phyloP scores from a whole-genome alignment of 2,888 invertebrate genomes.

The Leptinotarsa peninsularis region DNA sequence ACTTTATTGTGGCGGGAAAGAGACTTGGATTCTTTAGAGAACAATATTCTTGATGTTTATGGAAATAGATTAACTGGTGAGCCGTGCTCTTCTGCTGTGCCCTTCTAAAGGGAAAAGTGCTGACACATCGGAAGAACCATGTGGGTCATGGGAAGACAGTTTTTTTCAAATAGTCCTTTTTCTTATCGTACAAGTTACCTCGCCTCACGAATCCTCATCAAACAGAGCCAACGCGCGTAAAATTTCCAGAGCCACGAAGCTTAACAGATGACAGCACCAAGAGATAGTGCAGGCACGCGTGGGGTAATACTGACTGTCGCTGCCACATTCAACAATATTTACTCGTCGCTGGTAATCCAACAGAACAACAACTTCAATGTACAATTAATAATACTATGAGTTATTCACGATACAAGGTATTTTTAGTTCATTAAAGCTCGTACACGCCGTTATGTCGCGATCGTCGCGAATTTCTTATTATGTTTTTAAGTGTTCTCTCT shows the following conservation, averaged over 20 bases:
- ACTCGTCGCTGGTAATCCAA: slow-evolving; percentile 59
- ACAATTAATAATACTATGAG: slow-evolving; percentile 64
- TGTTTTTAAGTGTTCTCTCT: slow-evolving; percentile 25
- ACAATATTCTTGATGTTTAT: too few species aligned
- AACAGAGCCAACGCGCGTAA: slow-evolving; percentile 13
- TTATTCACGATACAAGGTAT: slow-evolving; percentile 62
- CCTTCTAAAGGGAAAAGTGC: too few species aligned
- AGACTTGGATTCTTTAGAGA: too few species aligned
- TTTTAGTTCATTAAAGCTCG: slow-evolving; percentile 65
- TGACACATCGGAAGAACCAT: too few species aligned
- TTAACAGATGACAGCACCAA: slow-evolving; percentile 59
- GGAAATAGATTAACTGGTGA: too few species aligned
- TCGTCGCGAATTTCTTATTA: slow-evolving; percentile 42
- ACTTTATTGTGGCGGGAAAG: too few species aligned
- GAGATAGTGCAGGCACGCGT: slow-evolving; percentile 65
- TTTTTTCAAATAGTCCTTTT: too few species aligned
- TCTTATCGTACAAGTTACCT: too few species aligned
- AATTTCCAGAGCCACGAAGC: slow-evolving; percentile 33
- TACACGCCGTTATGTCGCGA: slow-evolving; percentile 60
- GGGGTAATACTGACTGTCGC: slow-evolving; percentile 65
- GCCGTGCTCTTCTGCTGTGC: too few species aligned
- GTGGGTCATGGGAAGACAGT: too few species aligned
- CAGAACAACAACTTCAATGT: slow-evolving; percentile 63
- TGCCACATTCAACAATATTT: slow-evolving; percentile 63
- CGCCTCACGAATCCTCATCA: neutral